phyloP scores from a whole-genome alignment of 2,797 vertebrate genomes.

The Danio albolineatus region DNA sequence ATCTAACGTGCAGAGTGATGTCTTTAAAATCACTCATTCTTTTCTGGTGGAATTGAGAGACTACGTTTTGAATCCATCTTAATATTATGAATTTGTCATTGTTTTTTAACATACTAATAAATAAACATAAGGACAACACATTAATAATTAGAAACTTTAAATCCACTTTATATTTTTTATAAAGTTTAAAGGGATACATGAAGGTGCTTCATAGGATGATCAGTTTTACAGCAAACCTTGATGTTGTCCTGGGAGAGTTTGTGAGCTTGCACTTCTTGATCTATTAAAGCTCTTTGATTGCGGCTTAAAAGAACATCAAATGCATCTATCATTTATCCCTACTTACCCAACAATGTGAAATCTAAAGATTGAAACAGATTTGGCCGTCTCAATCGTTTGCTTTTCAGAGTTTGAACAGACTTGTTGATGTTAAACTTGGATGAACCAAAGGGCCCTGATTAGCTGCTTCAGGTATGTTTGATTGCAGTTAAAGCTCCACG shows the following conservation, averaged over 20 bases:
- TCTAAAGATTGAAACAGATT: not conserved
- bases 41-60: no score
- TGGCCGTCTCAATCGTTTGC: not conserved
- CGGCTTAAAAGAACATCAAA: conserved; percentile 15
- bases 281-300: conserved; percentile 14
- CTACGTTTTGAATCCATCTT: no score
- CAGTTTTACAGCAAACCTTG: not conserved
- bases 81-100: no score
- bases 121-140: no score
- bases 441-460: conserved; percentile 5
- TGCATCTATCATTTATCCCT: not conserved
- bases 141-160: no score
- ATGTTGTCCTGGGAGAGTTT: not conserved
- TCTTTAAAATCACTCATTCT: no score
- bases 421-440: not conserved
- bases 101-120: no score
- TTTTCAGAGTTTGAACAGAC: not conserved
- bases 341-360: conserved; percentile 14
- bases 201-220: conserved; percentile 6
- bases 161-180: no score
- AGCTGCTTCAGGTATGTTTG: conserved; percentile 6
- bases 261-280: not conserved
- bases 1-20: no score
- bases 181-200: no score
- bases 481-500: conserved; percentile 1